Base-by-base conservation (phyloP, 2,113 vertebrate species). In the Laterallus jamaicensis region DNA sequence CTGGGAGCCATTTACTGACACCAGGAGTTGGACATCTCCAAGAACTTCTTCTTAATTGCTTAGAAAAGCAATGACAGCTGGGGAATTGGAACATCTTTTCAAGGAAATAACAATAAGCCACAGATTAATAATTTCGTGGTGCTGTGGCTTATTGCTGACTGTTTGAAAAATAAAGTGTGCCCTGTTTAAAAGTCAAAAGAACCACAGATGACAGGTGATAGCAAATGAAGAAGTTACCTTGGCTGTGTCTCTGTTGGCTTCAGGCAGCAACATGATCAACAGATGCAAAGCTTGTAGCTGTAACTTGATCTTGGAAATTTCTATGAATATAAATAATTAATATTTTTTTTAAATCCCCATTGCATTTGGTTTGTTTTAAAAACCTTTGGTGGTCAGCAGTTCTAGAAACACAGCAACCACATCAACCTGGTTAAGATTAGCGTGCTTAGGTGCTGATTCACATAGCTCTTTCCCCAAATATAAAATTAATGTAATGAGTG, bases 281-380 rank as follows among this genome's bases (percentile, higher is more conserved):
- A 99, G 98, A 96, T 99, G 99, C 86, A 99, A 97, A 92, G 99
- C 99, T 96, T 99, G 99, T 63, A 99, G 96, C 87, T 99, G 99
- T 66, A 99, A 98, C 96, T 98, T 98, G 96, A 98, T 96, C 42
- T 98, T 98, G 56, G 99, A 96, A 67, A 99, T 98, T 95, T 98
- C 99, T 99, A 95, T 89, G 82, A 95, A 97, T 71, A 96, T 77
- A 56, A 96, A 97, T 64, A 96, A 71, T 91, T 67, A 69, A 62
- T 70, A 13, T 18, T 82, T 78, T 56, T 84, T 79, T 78, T 54
- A 82, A 5, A 85, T 60, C 77, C 22, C 37, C 56, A 3, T 47
- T 76, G 52, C 26, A 76, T 40, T 7, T 42, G 32, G 4, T 78
- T 86, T 91, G 31, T 47, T 74, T 31, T 59, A 64, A 79, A 90